Percentiles rank a stretch among this genome's conserved stretches.
These are phyloP conservation scores for Myotis brandtii DNA, from an alignment of 2,113 vertebrate genomes.

Conservation along the genomic window DNA sequence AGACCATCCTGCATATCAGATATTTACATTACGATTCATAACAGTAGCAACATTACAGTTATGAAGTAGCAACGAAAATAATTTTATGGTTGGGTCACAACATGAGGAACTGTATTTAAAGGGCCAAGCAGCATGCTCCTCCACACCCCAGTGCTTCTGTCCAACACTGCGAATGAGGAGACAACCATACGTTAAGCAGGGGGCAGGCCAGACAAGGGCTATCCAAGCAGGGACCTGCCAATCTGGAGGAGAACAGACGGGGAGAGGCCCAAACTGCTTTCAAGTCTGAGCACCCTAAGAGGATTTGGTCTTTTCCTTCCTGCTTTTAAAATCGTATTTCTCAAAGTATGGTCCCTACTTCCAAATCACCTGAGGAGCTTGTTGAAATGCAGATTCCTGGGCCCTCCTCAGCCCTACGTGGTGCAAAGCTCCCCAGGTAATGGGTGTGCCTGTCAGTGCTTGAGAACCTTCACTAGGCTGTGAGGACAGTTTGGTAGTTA, in stretches of 20 bases:
- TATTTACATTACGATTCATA: too few species aligned
- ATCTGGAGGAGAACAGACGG: not conserved
- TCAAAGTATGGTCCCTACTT: constrained; percentile 1
- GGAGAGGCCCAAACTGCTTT: not conserved
- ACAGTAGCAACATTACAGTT: too few species aligned
- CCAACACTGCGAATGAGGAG: not conserved
- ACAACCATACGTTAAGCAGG: not conserved
- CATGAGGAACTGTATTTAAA: too few species aligned
- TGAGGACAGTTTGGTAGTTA: not conserved
- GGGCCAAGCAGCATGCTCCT: too few species aligned
- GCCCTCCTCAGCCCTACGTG: not conserved
- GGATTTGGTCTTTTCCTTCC: constrained; percentile 2
- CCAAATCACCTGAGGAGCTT: not conserved
- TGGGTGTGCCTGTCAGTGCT: not conserved
- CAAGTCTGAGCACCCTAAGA: not conserved
- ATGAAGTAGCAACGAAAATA: too few species aligned
- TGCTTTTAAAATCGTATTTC: constrained; percentile 16
- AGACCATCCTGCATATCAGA: too few species aligned
- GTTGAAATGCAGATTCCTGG: constrained; percentile 22
- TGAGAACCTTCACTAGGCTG: not conserved
- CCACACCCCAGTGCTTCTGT: not conserved
- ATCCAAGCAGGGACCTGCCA: not conserved
- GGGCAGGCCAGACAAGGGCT: not conserved
- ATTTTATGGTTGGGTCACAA: too few species aligned
- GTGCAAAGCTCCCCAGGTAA: not conserved